Evolutionary conservation across 2,113 vertebrate species (phyloP), one percentile per base, ranked within the genome.

Genomic region (Zeus faber): DNA sequence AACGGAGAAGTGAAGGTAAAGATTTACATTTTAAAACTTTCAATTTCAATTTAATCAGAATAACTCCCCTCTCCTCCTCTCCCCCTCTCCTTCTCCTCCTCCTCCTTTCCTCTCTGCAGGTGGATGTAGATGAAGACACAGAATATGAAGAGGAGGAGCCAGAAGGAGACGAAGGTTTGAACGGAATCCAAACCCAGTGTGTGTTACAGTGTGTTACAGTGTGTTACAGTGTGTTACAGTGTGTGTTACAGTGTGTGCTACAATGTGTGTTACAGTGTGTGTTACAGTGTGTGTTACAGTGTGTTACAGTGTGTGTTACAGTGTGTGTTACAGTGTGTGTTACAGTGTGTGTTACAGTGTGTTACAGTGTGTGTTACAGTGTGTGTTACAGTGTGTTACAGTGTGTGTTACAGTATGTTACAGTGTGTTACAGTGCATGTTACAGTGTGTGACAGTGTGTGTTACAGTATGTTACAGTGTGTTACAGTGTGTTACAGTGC

Each of bases 111-210:
- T 14, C 9, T 17, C 14, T 17, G 8, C 23, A 43, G 52, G 11
- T 27, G 13, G 52, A 43, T 18, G 16, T 53, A 37, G 74, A 77
- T 29, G 68, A 72, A 20, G 66, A 67, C 49, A 52, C 66, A 21
- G 70, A 77, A 40, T 63, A 74, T 52, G 75, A 77, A 3, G 70
- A 77, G 23, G 70, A 77, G 48, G 74, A 77, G 5, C 35, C 51
- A 8, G 51, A 53, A 58, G 62, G 35, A 51, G 62, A 56, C 56
- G 63, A 40, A 53, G 51, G 51, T 53, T 11, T 5, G 20, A 17
- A 2, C 13, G 13, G 9, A 2, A 2, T n/a, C n/a, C n/a, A n/a
- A n/a, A n/a, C n/a, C n/a, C 8, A 33, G 13, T 33, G 13, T 33
- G 13, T 33, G 31, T 33, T 3, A 3, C 2, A 33, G n/a, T n/a